Evolutionary conservation across 2,888 invertebrate species (phyloP).

Genomic region (Drosophila tripunctata): DNA sequence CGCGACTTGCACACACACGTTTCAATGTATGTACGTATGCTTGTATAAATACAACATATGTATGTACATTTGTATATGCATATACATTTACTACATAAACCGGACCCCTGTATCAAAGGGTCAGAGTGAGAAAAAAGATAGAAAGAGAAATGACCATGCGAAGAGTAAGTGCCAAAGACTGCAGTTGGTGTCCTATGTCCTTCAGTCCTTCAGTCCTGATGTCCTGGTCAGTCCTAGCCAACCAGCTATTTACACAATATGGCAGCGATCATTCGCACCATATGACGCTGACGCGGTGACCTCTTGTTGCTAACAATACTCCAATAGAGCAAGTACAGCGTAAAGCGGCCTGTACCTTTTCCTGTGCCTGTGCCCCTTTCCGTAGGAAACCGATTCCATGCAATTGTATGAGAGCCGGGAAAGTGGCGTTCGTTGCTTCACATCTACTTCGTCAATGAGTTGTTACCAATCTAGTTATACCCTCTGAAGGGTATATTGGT

Average conservation of each 20-base stretch:
- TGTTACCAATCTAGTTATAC: conserved; percentile 81
- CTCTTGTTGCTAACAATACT: conserved; percentile 26
- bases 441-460: conserved; percentile 76
- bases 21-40: neutral
- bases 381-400: conserved; percentile 54
- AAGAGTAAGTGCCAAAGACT: conserved; percentile 30
- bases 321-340: conserved; percentile 3
- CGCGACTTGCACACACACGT: conserved; percentile 22
- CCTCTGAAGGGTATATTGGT: too few species aligned
- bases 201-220: conserved; percentile 11
- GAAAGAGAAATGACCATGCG: conserved; percentile 21
- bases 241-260: conserved; percentile 70
- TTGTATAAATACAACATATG: neutral
- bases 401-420: conserved; percentile 68
- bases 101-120: conserved; percentile 10
- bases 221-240: conserved; percentile 18
- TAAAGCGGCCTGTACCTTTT: conserved; percentile 1
- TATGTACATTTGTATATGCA: neutral
- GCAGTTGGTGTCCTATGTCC: conserved; percentile 33
- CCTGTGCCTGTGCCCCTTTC: neutral
- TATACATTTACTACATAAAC: conserved; percentile 24
- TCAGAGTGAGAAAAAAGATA: conserved; percentile 6
- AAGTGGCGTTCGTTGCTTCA: conserved; percentile 41
- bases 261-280: conserved; percentile 76
- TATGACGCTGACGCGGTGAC: conserved; percentile 53